Evolutionary conservation across 2,888 invertebrate species (phyloP), one percentile per base, ranked within the genome.

Genomic region (Lysandra bellargus): DNA sequence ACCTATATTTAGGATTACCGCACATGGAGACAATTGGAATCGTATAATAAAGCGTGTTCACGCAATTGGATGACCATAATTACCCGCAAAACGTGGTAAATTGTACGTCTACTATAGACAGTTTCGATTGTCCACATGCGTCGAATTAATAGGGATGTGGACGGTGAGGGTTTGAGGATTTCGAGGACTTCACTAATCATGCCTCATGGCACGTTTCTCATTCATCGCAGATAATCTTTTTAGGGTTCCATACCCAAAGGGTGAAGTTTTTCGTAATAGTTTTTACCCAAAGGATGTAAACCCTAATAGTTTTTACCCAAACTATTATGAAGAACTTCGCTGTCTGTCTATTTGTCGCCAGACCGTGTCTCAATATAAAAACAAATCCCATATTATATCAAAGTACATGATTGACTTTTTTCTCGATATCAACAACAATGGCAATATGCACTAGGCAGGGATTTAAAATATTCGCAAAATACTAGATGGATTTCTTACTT

Each of bases 81-180:
- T 92, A 90, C 89, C 89, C 89, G 82, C 89, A 87, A 88, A 90
- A 89, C 88, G 89, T 89, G 89, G 90, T 88, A 88, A 90, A 87
- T 85, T 87, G 87, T 87, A 87, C 87, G 88, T 86, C 84, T 84
- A 84, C 85, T 86, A 87, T 85, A 84, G 83, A 86, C 87, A 86
- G 89, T 89, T 90, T 87, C 89, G 87, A 90, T 90, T 90, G 89
- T 90, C 87, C 86, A 85, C 90, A 90, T 90, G 88, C 90, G 87
- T 82, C 84, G 87, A 88, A 89, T 90, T 90, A 93, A 92, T 91
- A 88, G 91, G 87, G 87, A 88, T 84, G 83, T 82, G 87, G 87
- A 88, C 85, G 83, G 82, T 88, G 89, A 90, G 88, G 88, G 88
- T 85, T 87, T 86, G 86, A 88, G 87, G 88, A 89, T 86, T 84